Percentiles rank a stretch among this genome's conserved stretches.
These are phyloP conservation scores for Sycon ciliatum DNA, from an alignment of 37 sponge, comb jelly and placozoan species.

Conservation along the genomic window DNA sequence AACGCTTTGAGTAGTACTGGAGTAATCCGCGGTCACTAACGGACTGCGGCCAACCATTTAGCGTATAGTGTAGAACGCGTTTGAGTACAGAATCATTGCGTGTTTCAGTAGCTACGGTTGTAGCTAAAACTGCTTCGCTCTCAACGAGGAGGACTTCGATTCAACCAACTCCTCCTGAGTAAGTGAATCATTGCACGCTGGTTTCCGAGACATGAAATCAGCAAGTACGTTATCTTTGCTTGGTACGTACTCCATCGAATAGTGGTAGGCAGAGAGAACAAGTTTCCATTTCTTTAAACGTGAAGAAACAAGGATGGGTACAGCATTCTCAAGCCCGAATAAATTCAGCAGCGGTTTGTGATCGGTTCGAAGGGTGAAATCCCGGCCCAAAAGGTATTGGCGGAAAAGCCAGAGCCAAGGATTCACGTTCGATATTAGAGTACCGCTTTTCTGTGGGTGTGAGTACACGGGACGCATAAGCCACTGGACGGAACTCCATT, in stretches of 20 bases:
- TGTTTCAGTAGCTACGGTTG: not conserved
- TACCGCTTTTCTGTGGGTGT: not conserved
- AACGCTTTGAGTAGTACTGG: not conserved
- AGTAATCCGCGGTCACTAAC: not conserved
- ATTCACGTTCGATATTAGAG: slow-evolving; percentile 5
- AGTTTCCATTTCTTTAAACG: slow-evolving; percentile 1
- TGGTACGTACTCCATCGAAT: not conserved
- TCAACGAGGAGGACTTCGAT: not conserved
- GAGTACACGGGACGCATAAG: slow-evolving; percentile 14
- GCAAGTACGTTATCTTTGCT: not conserved
- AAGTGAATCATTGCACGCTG: not conserved
- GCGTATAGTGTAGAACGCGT: not conserved
- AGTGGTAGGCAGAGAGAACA: not conserved
- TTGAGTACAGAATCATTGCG: not conserved
- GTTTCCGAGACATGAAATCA: not conserved
- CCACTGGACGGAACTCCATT: not conserved
- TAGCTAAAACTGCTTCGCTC: not conserved
- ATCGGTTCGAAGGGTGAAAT: slow-evolving; percentile 19
- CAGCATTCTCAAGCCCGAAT: not conserved
- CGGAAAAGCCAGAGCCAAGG: slow-evolving; percentile 12
- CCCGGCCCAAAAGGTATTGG: slow-evolving; percentile 12
- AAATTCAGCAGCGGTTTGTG: slow-evolving; percentile 17
- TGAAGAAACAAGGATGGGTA: not conserved
- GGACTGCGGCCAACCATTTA: not conserved
- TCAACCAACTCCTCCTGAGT: not conserved